A percentile compares a stretch with the other conserved stretches of the same genome.
These are phyloP conservation scores for Syngnathus typhle DNA, from an alignment of 2,113 vertebrate species.

Conservation along the genomic window DNA sequence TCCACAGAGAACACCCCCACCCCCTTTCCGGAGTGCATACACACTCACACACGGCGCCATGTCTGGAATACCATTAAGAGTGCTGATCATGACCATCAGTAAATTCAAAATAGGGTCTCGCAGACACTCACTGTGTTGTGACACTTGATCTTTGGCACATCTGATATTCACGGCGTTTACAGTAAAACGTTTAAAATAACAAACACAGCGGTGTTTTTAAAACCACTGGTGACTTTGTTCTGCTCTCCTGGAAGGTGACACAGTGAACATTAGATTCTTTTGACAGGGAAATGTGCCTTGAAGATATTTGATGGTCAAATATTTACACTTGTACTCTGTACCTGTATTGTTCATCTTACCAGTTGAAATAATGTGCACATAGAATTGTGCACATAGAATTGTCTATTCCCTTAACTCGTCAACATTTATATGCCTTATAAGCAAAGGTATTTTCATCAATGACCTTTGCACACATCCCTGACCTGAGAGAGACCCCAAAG, in stretches of 20 bases:
- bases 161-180: conserved; percentile 11
- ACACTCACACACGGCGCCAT: background rate
- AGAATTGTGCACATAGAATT: background rate
- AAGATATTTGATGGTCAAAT: background rate
- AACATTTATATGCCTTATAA: background rate
- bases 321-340: background rate
- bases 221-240: background rate
- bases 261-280: background rate
- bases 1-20: conserved; percentile 1
- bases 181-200: background rate
- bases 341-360: background rate
- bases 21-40: background rate
- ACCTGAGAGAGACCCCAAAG: background rate
- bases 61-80: conserved; percentile 18
- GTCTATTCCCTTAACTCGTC: background rate
- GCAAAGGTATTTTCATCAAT: too few species aligned
- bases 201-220: background rate
- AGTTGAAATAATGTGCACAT: background rate
- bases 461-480: too few species aligned
- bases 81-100: conserved; percentile 24
- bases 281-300: background rate
- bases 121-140: conserved; percentile 10
- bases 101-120: background rate
- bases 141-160: conserved; percentile 17
- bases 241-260: background rate